Conservation (phyloP, 64 coral and sea anemone genomes). For the Actinia equina region DNA sequence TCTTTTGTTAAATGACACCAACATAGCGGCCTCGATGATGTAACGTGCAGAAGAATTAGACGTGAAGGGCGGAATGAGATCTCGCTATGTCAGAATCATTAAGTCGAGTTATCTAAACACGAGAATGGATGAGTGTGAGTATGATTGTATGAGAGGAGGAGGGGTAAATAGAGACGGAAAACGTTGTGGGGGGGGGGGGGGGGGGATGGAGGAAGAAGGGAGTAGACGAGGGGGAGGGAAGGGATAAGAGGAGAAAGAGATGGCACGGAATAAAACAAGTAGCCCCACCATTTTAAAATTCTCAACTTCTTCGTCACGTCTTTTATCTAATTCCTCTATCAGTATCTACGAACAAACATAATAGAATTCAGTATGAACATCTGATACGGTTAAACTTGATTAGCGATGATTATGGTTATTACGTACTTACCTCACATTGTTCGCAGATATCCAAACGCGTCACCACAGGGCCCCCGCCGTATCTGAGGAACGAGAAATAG, state of each 20-base stretch:
- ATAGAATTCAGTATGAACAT: not conserved
- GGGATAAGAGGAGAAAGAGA: not conserved
- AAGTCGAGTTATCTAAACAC: not conserved
- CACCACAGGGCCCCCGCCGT: constrained; percentile 82
- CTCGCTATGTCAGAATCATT: too few relatives aligned
- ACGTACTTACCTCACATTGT: constrained; percentile 63
- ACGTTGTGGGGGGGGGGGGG: too few relatives aligned
- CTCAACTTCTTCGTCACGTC: constrained; percentile 82
- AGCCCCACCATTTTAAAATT: constrained; percentile 72
- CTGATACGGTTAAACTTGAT: not conserved
- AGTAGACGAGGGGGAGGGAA: not conserved
- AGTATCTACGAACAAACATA: constrained; percentile 12
- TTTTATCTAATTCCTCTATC: constrained; percentile 69
- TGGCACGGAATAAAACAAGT: not conserved
- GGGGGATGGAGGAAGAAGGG: not conserved
- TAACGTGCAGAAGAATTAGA: too few relatives aligned
- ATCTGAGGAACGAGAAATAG: constrained; percentile 27
- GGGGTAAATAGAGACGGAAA: too few relatives aligned
- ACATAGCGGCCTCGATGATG: too few relatives aligned
- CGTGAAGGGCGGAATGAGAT: too few relatives aligned
- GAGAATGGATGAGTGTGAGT: not conserved
- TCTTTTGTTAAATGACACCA: too few relatives aligned
- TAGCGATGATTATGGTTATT: not conserved
- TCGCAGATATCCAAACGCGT: constrained; percentile 57
- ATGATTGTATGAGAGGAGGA: too few relatives aligned